Evolutionary conservation across 2,113 vertebrate species (phyloP).

Genomic region (Xenopus borealis): DNA sequence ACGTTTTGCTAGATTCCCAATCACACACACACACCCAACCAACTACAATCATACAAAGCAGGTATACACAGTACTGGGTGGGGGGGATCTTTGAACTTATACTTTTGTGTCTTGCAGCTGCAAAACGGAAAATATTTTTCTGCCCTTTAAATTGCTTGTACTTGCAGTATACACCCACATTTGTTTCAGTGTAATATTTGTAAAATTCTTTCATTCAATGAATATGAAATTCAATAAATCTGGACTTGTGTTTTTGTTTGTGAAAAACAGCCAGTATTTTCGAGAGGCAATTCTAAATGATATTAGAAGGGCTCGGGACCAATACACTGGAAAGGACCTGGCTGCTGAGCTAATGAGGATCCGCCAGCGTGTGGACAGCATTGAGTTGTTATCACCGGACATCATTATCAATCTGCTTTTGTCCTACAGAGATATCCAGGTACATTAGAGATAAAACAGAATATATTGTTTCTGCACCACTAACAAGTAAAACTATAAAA

Average conservation of each 20-base stretch:
- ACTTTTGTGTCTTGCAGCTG: too few species aligned
- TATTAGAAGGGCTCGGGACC: constrained; percentile 89
- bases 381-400: constrained; percentile 93
- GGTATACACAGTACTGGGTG: too few species aligned
- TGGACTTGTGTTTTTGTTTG: constrained; percentile 26
- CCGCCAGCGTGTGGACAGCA: constrained; percentile 89
- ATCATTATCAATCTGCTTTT: constrained; percentile 93
- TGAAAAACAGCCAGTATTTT: constrained; percentile 83
- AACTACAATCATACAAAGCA: too few species aligned
- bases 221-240: neutral
- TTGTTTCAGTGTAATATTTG: neutral
- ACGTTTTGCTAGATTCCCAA: too few species aligned
- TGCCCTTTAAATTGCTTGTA: too few species aligned
- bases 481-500: too few species aligned
- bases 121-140: too few species aligned
- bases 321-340: constrained; percentile 85
- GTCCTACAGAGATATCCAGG: constrained; percentile 97
- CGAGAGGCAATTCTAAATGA: constrained; percentile 90
- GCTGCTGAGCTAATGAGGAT: constrained; percentile 87
- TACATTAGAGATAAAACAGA: constrained; percentile 48
- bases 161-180: neutral
- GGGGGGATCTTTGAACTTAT: too few species aligned
- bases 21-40: too few species aligned
- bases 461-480: too few species aligned
- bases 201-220: neutral